Conservation (phyloP, 1,140 invertebrate species). For the Tetramorium simillimum region DNA sequence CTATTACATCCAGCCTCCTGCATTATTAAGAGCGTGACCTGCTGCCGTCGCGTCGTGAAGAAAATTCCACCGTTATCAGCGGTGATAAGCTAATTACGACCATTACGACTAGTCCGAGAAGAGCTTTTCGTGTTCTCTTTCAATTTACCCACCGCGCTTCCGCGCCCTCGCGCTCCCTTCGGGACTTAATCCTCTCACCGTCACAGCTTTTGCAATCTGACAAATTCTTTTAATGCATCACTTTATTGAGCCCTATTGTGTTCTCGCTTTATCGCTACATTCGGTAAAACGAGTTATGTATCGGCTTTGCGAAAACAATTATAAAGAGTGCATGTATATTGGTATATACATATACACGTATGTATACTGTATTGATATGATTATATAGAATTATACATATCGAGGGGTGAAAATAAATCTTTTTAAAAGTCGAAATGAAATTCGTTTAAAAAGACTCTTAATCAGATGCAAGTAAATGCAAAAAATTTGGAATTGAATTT, state of each 20-base stretch:
- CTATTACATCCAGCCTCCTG: neutral
- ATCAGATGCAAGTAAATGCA: neutral
- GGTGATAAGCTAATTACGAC: slow-evolving; percentile 38
- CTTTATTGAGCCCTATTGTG: neutral
- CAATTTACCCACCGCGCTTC: slow-evolving; percentile 12
- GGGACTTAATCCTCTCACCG: slow-evolving; percentile 8
- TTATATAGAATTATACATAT: neutral
- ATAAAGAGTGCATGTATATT: neutral
- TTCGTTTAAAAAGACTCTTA: neutral
- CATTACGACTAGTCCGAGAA: slow-evolving; percentile 28
- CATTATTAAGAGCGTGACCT: slow-evolving; percentile 39
- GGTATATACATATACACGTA: too few relatives aligned
- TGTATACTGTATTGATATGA: neutral
- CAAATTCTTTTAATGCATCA: neutral
- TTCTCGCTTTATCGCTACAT: neutral
- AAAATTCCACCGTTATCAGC: slow-evolving; percentile 26
- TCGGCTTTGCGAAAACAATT: neutral
- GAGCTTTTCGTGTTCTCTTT: slow-evolving; percentile 26
- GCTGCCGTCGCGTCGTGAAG: neutral
- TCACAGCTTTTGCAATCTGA: neutral
- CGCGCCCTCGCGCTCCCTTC: neutral
- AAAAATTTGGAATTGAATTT: neutral
- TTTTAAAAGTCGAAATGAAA: neutral
- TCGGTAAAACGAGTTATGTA: neutral
- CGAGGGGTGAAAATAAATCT: neutral